Percentiles rank a stretch among this genome's conserved stretches.
Conservation (phyloP, 2,113 vertebrate genomes). For the Mionectes macconnelli region DNA sequence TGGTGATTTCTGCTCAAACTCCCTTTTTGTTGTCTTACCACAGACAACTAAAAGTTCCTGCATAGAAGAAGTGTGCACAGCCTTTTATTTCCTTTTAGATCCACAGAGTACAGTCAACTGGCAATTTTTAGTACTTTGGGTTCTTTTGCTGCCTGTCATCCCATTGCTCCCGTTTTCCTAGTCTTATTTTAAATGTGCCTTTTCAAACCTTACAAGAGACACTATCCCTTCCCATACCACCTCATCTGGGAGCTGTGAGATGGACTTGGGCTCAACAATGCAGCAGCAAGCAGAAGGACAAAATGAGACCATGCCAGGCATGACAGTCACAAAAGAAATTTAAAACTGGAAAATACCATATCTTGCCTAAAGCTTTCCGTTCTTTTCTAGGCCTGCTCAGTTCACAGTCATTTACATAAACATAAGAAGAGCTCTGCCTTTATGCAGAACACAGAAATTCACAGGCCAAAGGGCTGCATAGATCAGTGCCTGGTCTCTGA, state of each 20-base stretch:
- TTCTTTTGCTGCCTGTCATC: background rate
- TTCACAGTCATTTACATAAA: background rate
- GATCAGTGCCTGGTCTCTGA: background rate
- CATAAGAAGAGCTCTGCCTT: background rate
- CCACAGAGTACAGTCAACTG: background rate
- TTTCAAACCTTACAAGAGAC: background rate
- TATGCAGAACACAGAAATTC: background rate
- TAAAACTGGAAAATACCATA: background rate
- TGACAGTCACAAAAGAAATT: background rate
- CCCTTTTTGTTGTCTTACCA: background rate
- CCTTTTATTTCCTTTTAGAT: background rate
- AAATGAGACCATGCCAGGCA: background rate
- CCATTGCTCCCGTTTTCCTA: background rate
- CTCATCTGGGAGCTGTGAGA: background rate
- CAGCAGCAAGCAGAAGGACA: background rate
- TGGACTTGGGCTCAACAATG: background rate
- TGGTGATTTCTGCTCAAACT: background rate
- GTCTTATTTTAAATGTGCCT: background rate
- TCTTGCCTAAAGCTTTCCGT: background rate
- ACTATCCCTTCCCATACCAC: background rate
- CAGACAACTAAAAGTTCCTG: background rate
- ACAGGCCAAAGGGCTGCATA: background rate
- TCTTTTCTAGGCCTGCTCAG: background rate
- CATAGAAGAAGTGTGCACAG: background rate
- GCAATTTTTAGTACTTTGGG: background rate